Evolutionary conservation across 2,797 vertebrate species (phyloP).

Genomic region (Myotis vivesi): DNA sequence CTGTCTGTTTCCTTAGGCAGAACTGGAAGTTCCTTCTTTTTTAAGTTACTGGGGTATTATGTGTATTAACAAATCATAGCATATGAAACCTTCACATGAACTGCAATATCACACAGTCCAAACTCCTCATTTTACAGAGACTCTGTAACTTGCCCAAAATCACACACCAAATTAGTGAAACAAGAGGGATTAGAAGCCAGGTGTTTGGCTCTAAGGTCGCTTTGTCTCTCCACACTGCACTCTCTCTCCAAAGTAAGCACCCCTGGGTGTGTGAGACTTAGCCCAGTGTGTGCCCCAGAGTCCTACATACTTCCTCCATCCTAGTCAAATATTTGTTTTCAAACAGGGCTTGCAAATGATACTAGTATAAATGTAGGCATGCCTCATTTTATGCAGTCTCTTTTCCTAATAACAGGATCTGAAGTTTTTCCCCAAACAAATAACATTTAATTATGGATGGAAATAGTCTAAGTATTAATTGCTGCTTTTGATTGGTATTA

Average conservation of each 20-base stretch:
- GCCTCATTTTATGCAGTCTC: background rate
- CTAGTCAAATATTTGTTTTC: conserved; percentile 13
- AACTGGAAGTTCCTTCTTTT: background rate
- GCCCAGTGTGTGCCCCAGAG: background rate
- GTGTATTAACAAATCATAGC: background rate
- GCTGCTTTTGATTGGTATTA: background rate
- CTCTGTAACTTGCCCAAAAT: background rate
- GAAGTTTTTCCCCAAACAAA: background rate
- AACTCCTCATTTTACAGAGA: background rate
- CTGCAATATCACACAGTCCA: background rate
- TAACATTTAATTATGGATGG: background rate
- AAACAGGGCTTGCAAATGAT: background rate
- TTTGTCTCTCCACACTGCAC: background rate
- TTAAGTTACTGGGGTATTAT: background rate
- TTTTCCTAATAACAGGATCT: background rate
- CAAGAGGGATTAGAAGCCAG: background rate
- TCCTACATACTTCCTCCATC: background rate
- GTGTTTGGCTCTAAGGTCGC: background rate
- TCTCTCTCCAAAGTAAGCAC: background rate
- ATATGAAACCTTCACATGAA: background rate
- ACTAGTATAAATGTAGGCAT: background rate
- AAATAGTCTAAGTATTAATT: background rate
- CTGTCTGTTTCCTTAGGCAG: conserved; percentile 8
- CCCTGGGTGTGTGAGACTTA: background rate
- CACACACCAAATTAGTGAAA: background rate